phyloP scores from a whole-genome alignment of 2,888 invertebrate species.

The Acanthosepion esculentum region DNA sequence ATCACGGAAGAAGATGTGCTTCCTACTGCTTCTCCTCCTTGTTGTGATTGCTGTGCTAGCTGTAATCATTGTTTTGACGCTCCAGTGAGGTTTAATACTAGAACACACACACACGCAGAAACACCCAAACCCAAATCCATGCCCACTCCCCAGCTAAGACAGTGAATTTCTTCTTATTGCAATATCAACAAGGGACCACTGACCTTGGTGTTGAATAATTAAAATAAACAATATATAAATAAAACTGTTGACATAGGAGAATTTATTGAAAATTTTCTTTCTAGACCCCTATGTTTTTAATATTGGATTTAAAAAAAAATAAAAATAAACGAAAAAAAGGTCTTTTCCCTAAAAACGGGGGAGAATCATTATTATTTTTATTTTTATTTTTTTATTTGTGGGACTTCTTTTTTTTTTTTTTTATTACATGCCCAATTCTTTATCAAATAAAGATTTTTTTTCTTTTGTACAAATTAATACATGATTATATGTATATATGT shows the following conservation, averaged over 20 bases:
- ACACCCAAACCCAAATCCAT: neutral
- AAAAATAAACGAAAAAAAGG: neutral
- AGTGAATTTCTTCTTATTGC: neutral
- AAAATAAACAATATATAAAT: neutral
- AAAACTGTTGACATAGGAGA: neutral
- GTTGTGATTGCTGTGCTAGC: constrained; percentile 65
- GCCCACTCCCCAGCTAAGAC: neutral
- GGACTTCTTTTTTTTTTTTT: neutral
- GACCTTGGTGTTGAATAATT: neutral
- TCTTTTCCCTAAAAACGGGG: neutral
- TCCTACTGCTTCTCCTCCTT: constrained; percentile 65
- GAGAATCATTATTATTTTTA: neutral
- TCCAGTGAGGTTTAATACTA: constrained; percentile 52
- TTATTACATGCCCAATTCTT: neutral
- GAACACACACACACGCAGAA: too few species aligned
- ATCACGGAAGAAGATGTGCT: constrained; percentile 72
- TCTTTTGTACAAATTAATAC: neutral
- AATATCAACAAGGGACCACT: constrained; percentile 2
- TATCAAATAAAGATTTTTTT: neutral
- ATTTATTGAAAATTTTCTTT: neutral
- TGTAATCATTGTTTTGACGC: constrained; percentile 62
- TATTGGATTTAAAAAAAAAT: neutral
- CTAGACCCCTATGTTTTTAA: neutral
- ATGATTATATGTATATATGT: neutral
- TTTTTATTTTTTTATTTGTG: neutral